phyloP scores from a whole-genome alignment of 23 tunicate genomes.

The Diplosoma virens region DNA sequence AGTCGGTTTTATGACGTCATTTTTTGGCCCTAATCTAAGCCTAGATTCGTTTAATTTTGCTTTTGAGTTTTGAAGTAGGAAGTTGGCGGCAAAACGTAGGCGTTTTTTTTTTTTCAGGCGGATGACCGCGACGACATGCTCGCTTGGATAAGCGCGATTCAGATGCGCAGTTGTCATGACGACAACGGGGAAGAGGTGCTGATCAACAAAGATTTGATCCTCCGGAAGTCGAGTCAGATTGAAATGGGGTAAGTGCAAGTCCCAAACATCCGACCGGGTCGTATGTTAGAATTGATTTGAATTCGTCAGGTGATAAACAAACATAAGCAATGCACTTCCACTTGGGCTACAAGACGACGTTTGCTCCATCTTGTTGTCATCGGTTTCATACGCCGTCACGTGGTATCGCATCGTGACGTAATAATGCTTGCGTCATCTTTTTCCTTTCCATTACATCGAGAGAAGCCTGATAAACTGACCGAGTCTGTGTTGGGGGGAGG shows the following conservation, averaged over 20 bases:
- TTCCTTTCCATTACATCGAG: too few relatives aligned
- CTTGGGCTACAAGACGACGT: too few relatives aligned
- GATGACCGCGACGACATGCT: conserved; percentile 83
- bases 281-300: neutral
- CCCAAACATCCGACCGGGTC: neutral
- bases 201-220: conserved; percentile 78
- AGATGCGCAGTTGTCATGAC: conserved; percentile 33
- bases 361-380: too few relatives aligned
- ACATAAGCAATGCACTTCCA: too few relatives aligned
- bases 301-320: too few relatives aligned
- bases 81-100: neutral
- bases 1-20: too few relatives aligned
- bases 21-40: too few relatives aligned
- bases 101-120: conserved; percentile 41
- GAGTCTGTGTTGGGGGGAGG: too few relatives aligned
- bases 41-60: neutral
- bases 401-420: too few relatives aligned
- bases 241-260: conserved; percentile 67
- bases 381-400: too few relatives aligned
- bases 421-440: too few relatives aligned
- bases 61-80: neutral
- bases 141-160: conserved; percentile 87
- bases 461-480: too few relatives aligned
- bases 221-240: conserved; percentile 74
- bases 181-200: conserved; percentile 58